Base-by-base conservation (phyloP, 2,113 vertebrate species). In the Chionis minor region DNA sequence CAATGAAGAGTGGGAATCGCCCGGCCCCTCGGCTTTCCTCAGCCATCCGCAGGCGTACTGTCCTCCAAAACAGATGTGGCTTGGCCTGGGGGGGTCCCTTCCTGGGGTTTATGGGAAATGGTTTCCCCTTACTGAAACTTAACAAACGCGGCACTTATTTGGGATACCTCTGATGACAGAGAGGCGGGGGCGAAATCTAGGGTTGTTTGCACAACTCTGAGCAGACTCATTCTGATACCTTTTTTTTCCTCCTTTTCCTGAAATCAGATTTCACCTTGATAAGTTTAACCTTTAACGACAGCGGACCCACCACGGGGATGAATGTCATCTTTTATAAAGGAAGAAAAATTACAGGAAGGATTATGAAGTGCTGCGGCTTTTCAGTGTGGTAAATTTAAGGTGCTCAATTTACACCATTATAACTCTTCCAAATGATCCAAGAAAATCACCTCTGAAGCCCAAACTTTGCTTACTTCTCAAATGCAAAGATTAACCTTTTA, bases 341-440 rank as follows among this genome's bases (percentile, higher is more conserved):
- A 92, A 94, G 63, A 78, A 91, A 82, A 77, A 90, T 83, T 69
- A 28, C 66, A 82, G 61, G 74, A 85, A 81, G 79, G 73, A 80
- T 88, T 70, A 93, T 33, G 26, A 38, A n/a, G 66, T 42, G 26
- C 42, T 82, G 63, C 54, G 80, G 62, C 15, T 94, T 88, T 88
- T 35, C 45, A 42, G 18, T 49, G 47, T 47, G 55, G 79, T 81
- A 91, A 90, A 66, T 85, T 56, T 79, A 79, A 89, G 52, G 44
- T 85, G 61, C 47, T 86, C 59, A 33, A 33, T 90, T 91, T 92
- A 52, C n/a, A 78, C 67, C n/a, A 21, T 91, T 94, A 17, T 59
- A 81, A 80, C 55, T 94, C 82, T 86, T 74, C 59, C 90, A 58
- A 95, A 66, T 27, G 4, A 58, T 70, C 67, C 55, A 69, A 78